These are phyloP conservation scores for Cyclopterus lumpus DNA, from an alignment of 2,797 vertebrate genomes.

Conservation along the genomic window DNA sequence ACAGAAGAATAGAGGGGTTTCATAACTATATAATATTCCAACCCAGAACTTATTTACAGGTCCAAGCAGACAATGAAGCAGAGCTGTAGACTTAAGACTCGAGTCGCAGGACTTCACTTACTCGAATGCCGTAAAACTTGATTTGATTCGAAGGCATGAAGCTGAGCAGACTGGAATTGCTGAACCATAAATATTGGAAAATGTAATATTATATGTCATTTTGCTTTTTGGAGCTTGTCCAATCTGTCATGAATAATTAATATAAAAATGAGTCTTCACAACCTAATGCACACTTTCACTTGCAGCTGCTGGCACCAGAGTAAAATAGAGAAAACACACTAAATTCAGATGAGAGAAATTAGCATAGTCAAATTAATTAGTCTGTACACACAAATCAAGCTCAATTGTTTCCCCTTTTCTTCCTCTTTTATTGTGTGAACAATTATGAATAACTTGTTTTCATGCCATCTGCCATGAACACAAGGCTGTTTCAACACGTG, in stretches of 20 bases:
- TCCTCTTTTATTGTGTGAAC: background rate
- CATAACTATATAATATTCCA: too few relatives aligned
- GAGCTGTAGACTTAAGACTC: background rate
- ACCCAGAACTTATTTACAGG: too few relatives aligned
- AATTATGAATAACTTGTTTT: background rate
- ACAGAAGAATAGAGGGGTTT: background rate
- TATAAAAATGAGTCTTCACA: background rate
- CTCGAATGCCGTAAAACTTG: background rate
- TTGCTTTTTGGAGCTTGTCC: background rate
- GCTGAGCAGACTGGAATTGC: background rate
- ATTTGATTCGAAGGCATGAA: background rate
- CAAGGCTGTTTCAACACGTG: background rate
- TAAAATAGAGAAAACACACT: background rate
- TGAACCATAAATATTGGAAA: background rate
- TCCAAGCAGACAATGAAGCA: too few relatives aligned
- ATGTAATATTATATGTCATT: background rate
- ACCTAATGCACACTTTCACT: background rate
- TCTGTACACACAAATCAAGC: background rate
- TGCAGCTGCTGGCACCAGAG: background rate
- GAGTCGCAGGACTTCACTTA: background rate
- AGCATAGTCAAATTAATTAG: background rate
- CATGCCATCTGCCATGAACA: background rate
- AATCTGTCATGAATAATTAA: slow-evolving; percentile 17
- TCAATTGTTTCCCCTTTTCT: background rate
- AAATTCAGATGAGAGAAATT: slow-evolving; percentile 2